These are phyloP conservation scores for Ecdyonurus torrentis DNA, from an alignment of 2,888 invertebrate genomes.

Conservation along the genomic window DNA sequence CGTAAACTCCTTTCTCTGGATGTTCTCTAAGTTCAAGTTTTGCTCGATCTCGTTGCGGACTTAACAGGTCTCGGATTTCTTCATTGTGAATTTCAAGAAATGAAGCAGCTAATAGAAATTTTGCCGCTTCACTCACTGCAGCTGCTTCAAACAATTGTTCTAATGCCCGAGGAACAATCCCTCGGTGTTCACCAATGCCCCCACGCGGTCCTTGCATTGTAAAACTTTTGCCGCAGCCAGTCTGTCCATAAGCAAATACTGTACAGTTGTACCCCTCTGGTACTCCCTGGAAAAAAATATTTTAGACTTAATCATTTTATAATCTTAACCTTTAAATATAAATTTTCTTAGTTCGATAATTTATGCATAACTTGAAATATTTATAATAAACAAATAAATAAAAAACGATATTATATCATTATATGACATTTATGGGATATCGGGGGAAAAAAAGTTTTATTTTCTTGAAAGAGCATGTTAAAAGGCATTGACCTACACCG, in stretches of 20 bases:
- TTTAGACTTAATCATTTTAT: too few relatives aligned
- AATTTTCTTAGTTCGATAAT: too few relatives aligned
- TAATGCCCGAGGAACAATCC: constrained; percentile 62
- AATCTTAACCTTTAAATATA: too few relatives aligned
- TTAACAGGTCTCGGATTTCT: constrained; percentile 50
- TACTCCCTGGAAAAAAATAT: too few relatives aligned
- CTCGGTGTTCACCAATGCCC: constrained; percentile 21
- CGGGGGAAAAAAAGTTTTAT: background rate
- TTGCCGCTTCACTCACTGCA: constrained; percentile 46
- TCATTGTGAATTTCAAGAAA: constrained; percentile 78
- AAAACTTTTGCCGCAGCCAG: constrained; percentile 80
- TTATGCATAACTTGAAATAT: too few relatives aligned
- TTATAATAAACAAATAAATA: too few relatives aligned
- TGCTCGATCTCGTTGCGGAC: constrained; percentile 34
- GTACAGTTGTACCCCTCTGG: constrained; percentile 86
- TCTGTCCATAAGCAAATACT: constrained; percentile 86
- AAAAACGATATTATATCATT: background rate
- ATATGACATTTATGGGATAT: background rate
- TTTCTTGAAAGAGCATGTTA: too few relatives aligned
- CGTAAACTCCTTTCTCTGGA: constrained; percentile 44
- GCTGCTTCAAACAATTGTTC: constrained; percentile 82
- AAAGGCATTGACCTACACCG: too few relatives aligned
- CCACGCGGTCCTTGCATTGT: constrained; percentile 64
- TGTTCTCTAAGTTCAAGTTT: constrained; percentile 50
- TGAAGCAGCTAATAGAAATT: constrained; percentile 59